Evolutionary conservation across 2,797 vertebrate genomes (phyloP).

Genomic region (Mycteria americana): DNA sequence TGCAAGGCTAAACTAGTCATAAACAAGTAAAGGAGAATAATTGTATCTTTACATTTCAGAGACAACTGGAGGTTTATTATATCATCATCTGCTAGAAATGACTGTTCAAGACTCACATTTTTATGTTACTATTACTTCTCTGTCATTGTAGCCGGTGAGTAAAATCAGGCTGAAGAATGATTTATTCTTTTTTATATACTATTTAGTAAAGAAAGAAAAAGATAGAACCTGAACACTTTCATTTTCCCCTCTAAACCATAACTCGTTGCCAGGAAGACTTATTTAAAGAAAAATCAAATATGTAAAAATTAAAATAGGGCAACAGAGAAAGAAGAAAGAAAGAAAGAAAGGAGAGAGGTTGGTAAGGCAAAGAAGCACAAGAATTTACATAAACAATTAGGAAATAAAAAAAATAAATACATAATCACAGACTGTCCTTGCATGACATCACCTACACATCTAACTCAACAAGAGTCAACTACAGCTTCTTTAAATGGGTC

Average conservation of each 20-base stretch:
- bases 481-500: not conserved
- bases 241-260: not conserved
- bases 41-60: not conserved
- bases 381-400: not conserved
- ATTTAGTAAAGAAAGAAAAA: not conserved
- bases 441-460: not conserved
- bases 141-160: not conserved
- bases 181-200: not conserved
- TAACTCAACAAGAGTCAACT: not conserved
- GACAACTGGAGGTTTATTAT: not conserved
- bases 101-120: not conserved
- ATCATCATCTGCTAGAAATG: not conserved
- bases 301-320: not conserved
- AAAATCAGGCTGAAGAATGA: not conserved
- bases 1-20: not conserved
- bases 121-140: not conserved
- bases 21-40: not conserved
- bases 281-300: not conserved
- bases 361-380: not conserved
- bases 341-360: not conserved
- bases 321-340: not conserved
- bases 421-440: not conserved
- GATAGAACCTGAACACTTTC: not conserved
- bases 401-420: slow-evolving; percentile 2
- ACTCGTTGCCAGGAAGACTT: not conserved